Evolutionary conservation across 1,140 invertebrate genomes (phyloP), one percentile per base, ranked within the genome.

Genomic region (Drosophila serrata): DNA sequence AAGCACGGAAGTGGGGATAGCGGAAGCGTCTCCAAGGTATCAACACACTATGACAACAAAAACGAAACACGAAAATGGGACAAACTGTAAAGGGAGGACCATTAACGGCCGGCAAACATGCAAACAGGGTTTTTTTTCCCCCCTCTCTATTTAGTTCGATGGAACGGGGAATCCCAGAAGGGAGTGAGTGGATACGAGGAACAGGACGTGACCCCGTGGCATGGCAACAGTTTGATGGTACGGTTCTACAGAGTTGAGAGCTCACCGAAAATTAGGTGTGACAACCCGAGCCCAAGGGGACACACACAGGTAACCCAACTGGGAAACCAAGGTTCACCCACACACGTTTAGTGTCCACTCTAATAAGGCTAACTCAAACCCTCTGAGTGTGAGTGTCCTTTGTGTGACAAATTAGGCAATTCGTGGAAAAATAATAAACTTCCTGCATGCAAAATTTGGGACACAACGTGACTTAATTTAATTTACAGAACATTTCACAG

Each of bases 21-120:
- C 42, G 37, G 46, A 56, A 51, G 55, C 65, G 76, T 85, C 73
- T 80, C 65, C 81, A 84, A 85, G 81, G 81, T 58, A 80, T 29
- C 64, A 70, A 73, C 70, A 31, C 15, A 58, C 70, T 51, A 65
- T 43, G 60, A 64, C 46, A 70, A 57, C 70, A 75, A 42, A 37
- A 37, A 58, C 45, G 45, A 31, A 68, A 19, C 48, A 59, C 27
- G 67, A 33, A 73, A 73, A 73, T 73, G 48, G 69, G 67, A 40
- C 51, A 70, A 63, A 42, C 40, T 19, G 75, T 68, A 82, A 63
- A 48, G 70, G 79, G 62, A 39, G 63, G 73, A 61, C 45, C 73
- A 68, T 77, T 77, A 77, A 77, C 67, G 62, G 62, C 55, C 48
- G n/a, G 29, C 40, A 46, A 68, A 60, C 74, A 77, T 77, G 74